Base-by-base conservation (phyloP, 2,888 invertebrate genomes). In the Volucella inanis region DNA sequence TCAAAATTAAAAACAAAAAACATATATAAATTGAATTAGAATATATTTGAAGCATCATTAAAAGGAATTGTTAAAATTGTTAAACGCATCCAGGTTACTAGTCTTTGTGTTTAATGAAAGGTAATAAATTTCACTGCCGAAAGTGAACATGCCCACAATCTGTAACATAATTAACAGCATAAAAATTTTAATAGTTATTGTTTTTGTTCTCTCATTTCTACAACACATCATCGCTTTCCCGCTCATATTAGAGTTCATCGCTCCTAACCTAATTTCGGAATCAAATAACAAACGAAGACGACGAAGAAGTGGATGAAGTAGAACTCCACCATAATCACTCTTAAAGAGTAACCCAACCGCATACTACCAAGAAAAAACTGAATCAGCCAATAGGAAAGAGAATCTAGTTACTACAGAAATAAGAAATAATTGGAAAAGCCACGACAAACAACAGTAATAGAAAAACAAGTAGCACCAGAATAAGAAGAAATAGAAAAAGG, bases 191-290 rank as follows among this genome's bases (percentile, higher is more conserved):
- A 61, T 76, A 8, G 22, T 22, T 11, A 38, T n/a, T 38, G 43
- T 50, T 71, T 52, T 41, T 18, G 39, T 65, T 50, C 64, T 54
- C 41, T 10, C 6, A 6, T 31, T 31, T 31, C 31, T 31, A 6
- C 54, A 65, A 70, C 67, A 76, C 45, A 57, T 50, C 11, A 62
- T 31, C 71, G 75, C 79, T 76, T 80, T 76, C 75, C 75, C 75
- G 62, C 75, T 79, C 59, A 57, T 43, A 88, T 80, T 88, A 88
- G 76, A 91, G 91, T 91, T 91, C 90, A 89, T 89, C 90, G 90
- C 90, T 90, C 91, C 90, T 90, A 91, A 91, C 91, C 90, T 90
- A 90, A 91, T 91, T 91, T 91, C 89, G 88, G 89, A 89, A 90
- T 90, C 90, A 90, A 87, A 88, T 90, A 89, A 89, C 89, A 84